A percentile compares a stretch with the other conserved stretches of the same genome.
These are phyloP conservation scores for Peromyscus eremicus DNA, from an alignment of 2,797 vertebrate genomes.

Conservation along the genomic window DNA sequence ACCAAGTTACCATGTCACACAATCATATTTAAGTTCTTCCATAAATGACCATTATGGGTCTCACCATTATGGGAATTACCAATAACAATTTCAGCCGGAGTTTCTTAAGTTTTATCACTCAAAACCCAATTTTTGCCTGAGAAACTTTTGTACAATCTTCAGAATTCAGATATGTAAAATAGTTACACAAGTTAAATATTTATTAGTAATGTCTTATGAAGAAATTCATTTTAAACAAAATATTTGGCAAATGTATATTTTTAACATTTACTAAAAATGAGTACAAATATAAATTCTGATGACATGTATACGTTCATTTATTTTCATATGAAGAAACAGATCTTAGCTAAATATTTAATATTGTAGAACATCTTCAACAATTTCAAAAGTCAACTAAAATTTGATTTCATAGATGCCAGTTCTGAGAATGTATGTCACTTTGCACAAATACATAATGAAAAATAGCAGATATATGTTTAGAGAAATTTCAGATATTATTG, in stretches of 20 bases:
- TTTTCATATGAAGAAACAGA: neutral
- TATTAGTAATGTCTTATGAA: neutral
- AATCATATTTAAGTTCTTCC: conserved; percentile 12
- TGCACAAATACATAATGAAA: neutral
- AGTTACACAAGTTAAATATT: neutral
- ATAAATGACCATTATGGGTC: conserved; percentile 70
- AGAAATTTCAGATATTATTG: neutral
- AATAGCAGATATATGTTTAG: neutral
- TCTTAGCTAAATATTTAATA: neutral
- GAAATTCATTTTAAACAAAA: conserved; percentile 1
- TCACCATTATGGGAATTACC: conserved; percentile 66
- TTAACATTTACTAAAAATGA: neutral
- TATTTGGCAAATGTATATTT: neutral
- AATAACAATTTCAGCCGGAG: neutral
- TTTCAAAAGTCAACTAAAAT: neutral
- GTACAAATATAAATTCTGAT: neutral
- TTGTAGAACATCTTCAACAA: neutral
- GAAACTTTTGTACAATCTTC: neutral
- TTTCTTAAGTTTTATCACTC: neutral
- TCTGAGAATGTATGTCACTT: neutral
- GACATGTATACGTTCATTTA: neutral
- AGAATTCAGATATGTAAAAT: neutral
- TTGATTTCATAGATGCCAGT: neutral
- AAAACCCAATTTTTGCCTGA: neutral
- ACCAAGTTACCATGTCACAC: conserved; percentile 52